Evolutionary conservation across 2,888 invertebrate genomes (phyloP), one percentile per base, ranked within the genome.

Genomic region (Acanthoscelides obtectus): DNA sequence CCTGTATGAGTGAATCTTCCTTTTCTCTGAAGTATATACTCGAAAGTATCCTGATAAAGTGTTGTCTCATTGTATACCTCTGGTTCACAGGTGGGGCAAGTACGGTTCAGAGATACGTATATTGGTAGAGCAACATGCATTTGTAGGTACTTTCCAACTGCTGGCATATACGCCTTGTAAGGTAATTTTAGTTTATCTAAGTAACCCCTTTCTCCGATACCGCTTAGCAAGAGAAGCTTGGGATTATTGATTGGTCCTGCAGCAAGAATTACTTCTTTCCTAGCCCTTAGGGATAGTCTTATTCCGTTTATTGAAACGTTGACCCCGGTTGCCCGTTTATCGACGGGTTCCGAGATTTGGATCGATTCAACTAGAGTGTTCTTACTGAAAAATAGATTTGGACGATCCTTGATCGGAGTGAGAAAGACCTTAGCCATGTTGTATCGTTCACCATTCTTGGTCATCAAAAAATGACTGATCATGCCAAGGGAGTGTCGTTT

Each of bases 321-420:
- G 21, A 80, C 79, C 6, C 79, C 79, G 67, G 69, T 77, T 0
- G 73, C 80, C 63, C 92, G 88, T 77, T 90, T 91, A 71, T 90
- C 89, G 0, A 69, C 12, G 0, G 74, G 73, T 74, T 90, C 72
- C 20, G 72, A 64, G 19, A 75, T 63, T 12, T 22, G 82, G 45
- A 94, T 87, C 70, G 90, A 89, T 0, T 91, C 89, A 0, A 89
- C 95, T 75, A 93, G 92, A 0, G 94, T 89, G 75, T 91, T 88
- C 77, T 93, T 88, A 2, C 94, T 88, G 1, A 95, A 88, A 81
- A 95, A 93, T 0, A 95, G 86, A 80, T 95, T 95, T 20, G 86
- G 86, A 45, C 95, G 87, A 65, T 91, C 87, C 22, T 92, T 88
- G 0, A 94, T 89, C 0, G 95, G 94, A 67, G 94, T 87, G 0